phyloP scores from a whole-genome alignment of 2,797 vertebrate genomes.

The Poecilia wingei region DNA sequence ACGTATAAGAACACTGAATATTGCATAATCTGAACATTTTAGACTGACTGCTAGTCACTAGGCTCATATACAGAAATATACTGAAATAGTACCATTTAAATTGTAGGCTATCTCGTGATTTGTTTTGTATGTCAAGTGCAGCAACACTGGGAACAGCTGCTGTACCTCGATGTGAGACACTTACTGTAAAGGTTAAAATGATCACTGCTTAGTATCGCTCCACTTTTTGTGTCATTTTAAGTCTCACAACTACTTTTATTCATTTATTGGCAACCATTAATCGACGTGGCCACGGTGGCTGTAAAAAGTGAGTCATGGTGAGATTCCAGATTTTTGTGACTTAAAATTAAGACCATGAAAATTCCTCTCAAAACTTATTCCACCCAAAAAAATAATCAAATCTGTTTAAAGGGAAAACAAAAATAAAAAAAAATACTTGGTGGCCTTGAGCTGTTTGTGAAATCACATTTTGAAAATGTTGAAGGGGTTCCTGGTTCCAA shows the following conservation, averaged over 20 bases:
- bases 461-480: background rate
- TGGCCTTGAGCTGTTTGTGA: background rate
- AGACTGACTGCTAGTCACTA: background rate
- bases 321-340: background rate
- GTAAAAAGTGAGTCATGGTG: background rate
- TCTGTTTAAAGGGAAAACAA: background rate
- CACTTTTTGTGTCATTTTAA: background rate
- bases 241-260: background rate
- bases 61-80: background rate
- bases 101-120: background rate
- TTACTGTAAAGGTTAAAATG: background rate
- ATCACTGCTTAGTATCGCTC: background rate
- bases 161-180: background rate
- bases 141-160: background rate
- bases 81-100: background rate
- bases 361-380: background rate
- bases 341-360: background rate
- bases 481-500: background rate
- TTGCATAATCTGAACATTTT: background rate
- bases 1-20: background rate
- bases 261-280: background rate
- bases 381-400: background rate
- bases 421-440: too few species aligned
- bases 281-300: background rate
- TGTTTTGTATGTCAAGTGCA: background rate